Evolutionary conservation across 2,797 vertebrate genomes (phyloP), one percentile per base, ranked within the genome.

Genomic region (Pseudochirops cupreus): DNA sequence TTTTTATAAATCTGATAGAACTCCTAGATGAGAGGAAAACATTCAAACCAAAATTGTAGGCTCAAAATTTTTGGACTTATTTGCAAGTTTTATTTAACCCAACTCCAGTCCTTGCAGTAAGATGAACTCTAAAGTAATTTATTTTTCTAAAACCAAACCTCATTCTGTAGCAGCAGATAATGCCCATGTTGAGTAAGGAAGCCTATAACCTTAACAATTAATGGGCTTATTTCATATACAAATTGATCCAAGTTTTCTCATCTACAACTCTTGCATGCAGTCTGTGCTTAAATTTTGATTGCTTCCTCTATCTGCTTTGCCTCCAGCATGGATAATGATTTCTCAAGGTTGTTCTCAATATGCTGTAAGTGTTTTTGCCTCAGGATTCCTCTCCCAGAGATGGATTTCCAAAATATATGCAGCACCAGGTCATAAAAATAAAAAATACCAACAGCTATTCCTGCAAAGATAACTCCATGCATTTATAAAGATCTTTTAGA

Each of bases 391-490:
- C 13, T 67, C 82, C 12, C 91, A 28, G 50, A 55, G 11, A 54
- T 93, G 93, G 91, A n/a, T 50, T 92, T 96, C 52, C 28, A 93
- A 96, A 95, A 93, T 58, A 74, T 50, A 89, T 28, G 9, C n/a
- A 93, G 91, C 39, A 92, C 52, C 16, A 92, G 56, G 39, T 52
- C 56, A 21, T 92, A 59, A 95, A 93, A 39, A 93, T 91, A 91
- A 62, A 56, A 95, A 95, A 57, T 46, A 94, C 28, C 29, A 91
- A 31, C 26, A 92, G 21, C 67, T 91, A 92, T 91, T 89, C 24
- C 57, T 91, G 29, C 14, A 91, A 52, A 91, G 91, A 91, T 21
- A 91, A 39, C 33, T 82, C 12, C 89, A 18, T n/a, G 57, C 92
- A 93, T 95, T 96, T 91, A 50, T 57, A 95, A 92, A 96, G 31